A percentile compares a stretch with the other conserved stretches of the same genome.
Evolutionary conservation across 2,113 vertebrate genomes (phyloP).

Genomic region (Mesembrinibis cayennensis): DNA sequence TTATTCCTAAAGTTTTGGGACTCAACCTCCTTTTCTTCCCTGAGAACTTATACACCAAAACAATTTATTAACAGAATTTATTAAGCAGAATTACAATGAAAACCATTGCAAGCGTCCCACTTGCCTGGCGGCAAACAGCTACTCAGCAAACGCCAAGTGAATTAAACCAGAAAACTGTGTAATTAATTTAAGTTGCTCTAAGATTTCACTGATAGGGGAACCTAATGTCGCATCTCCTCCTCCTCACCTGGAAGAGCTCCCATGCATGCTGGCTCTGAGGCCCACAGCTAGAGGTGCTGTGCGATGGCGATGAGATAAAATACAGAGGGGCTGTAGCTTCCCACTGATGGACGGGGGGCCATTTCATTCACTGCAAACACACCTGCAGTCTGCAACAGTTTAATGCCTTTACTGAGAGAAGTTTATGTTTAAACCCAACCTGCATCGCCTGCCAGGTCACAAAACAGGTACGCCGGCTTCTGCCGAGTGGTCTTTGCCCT

Average conservation of each 20-base stretch:
- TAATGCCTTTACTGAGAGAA: background rate
- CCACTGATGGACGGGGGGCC: background rate
- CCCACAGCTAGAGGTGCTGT: background rate
- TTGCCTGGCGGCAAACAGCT: background rate
- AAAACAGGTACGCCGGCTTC: background rate
- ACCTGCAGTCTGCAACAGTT: background rate
- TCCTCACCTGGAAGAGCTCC: background rate
- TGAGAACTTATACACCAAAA: background rate
- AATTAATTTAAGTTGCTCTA: background rate
- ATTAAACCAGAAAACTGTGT: background rate
- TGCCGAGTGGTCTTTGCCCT: background rate
- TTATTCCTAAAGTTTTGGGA: background rate
- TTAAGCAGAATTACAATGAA: background rate
- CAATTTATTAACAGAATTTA: background rate
- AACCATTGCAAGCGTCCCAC: background rate
- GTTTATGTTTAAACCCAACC: background rate
- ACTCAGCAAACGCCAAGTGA: background rate
- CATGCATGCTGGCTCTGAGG: background rate
- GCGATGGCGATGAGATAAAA: background rate
- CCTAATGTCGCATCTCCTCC: background rate
- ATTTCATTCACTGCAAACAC: background rate
- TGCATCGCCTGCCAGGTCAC: background rate
- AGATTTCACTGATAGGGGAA: background rate
- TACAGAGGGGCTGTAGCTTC: background rate
- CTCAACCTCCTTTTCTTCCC: background rate